Conservation (phyloP, 1,140 invertebrate species). For the Thalassaphorura encarpata region DNA sequence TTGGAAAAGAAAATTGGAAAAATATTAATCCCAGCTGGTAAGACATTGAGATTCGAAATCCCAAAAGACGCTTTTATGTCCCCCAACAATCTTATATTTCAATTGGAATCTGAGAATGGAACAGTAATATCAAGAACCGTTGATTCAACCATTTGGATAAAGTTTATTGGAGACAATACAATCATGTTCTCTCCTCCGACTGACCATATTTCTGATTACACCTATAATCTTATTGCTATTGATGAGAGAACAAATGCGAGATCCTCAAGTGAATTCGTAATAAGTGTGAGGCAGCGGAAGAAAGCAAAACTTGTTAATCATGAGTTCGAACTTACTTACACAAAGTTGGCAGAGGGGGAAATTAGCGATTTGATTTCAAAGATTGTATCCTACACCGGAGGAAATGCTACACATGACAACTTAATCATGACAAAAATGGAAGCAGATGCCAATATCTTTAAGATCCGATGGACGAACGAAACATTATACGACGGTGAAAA, state of each 20-base stretch:
- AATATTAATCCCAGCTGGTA: neutral
- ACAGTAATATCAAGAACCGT: neutral
- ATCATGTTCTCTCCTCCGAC: slow-evolving; percentile 38
- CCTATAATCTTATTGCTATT: slow-evolving; percentile 62
- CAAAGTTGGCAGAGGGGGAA: slow-evolving; percentile 50
- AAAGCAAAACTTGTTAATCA: slow-evolving; percentile 65
- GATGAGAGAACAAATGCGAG: slow-evolving; percentile 61
- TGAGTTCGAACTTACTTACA: slow-evolving; percentile 60
- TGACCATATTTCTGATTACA: slow-evolving; percentile 70
- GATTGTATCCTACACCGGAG: slow-evolving; percentile 38
- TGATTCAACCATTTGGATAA: neutral
- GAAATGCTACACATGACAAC: neutral
- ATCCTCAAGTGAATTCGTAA: slow-evolving; percentile 59
- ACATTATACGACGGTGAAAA: slow-evolving; percentile 9
- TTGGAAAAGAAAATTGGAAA: neutral
- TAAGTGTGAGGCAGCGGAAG: slow-evolving; percentile 66
- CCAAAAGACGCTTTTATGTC: neutral
- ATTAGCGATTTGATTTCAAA: slow-evolving; percentile 56
- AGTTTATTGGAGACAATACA: neutral
- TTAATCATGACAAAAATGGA: slow-evolving; percentile 10
- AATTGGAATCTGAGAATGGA: neutral
- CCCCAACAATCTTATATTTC: neutral
- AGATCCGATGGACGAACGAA: slow-evolving; percentile 17
- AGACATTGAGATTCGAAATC: slow-evolving; percentile 1
- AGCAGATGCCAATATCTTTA: neutral